Base-by-base conservation (phyloP, 1,140 invertebrate genomes). In the Ooceraea biroi region DNA sequence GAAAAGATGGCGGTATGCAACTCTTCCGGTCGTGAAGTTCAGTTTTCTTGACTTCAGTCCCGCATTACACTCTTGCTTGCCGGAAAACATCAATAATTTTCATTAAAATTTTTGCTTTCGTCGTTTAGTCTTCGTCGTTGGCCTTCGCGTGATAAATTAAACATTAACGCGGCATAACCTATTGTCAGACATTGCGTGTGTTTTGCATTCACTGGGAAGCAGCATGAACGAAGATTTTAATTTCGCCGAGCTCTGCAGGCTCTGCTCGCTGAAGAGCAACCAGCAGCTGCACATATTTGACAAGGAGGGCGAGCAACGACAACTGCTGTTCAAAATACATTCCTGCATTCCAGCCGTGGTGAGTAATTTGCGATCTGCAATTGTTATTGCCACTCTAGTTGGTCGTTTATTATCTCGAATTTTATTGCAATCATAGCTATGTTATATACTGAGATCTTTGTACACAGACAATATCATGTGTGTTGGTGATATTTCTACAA, bases 281-380 rank as follows among this genome's bases (percentile, higher is more conserved):
- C 95, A 96, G 73, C 91, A 94, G 72, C 94, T 96, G 58, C 96
- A 96, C 90, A 96, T 97, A 89, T 96, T 97, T 91, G 96, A 96
- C 89, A 96, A 96, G 89, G 96, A 96, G 88, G 95, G 96, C 48
- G 96, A 96, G 91, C 96, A 96, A 86, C 94, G 96, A 72, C 96
- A 96, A 92, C 94, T 96, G 73, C 94, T 96, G 52, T 96, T 96
- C 91, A 97, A 97, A 93, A 95, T 96, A 88, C 95, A 96, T 82
- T 96, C 96, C 71, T 96, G 96, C 88, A 94, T 96, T 92, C 96
- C 96, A 55, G 95, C 96, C 92, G 92, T 95, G 94, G 96, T 96
- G 91, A 96, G 95, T 95, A 57, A 57, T 22, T 5, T 7, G 36
- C 36, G 7, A 36, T 36, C 36, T 36, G 36, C 2, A 36, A 36